Conservation (phyloP, 2,113 vertebrate species). For the Protobothrops flavoviridis region DNA sequence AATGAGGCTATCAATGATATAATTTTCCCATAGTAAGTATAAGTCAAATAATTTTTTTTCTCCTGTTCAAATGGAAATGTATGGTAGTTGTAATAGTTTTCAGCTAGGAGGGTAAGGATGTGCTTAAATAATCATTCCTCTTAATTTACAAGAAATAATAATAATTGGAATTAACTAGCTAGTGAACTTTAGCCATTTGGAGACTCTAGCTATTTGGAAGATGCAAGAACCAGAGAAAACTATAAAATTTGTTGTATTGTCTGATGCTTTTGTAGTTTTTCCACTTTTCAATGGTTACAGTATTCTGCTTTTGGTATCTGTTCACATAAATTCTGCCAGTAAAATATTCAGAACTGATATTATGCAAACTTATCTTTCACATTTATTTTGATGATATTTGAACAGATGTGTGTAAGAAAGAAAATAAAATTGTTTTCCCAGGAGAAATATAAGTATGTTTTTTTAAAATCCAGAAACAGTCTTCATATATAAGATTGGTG, state of each 20-base stretch:
- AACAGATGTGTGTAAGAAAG: not conserved
- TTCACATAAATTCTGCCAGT: not conserved
- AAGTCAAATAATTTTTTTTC: not conserved
- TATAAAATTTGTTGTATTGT: not conserved
- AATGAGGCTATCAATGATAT: conserved; percentile 73
- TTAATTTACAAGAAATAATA: not conserved
- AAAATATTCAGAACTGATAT: not conserved
- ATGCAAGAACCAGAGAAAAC: not conserved
- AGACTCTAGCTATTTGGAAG: accelerated
- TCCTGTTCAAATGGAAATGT: not conserved
- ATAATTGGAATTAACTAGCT: not conserved
- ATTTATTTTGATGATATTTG: not conserved
- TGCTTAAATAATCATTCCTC: accelerated
- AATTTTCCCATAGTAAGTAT: conserved; percentile 81
- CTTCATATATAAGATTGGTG: not conserved
- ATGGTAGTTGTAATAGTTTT: not conserved
- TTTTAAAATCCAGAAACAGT: not conserved
- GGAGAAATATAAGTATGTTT: not conserved
- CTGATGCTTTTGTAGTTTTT: not conserved
- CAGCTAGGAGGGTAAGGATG: not conserved
- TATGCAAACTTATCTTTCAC: not conserved
- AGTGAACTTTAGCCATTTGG: not conserved
- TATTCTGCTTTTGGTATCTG: not conserved
- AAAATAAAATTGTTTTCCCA: not conserved
- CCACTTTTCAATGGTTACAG: not conserved